Base-by-base conservation (phyloP, 2,797 vertebrate species). In the Odontamblyopus lacepedii region DNA sequence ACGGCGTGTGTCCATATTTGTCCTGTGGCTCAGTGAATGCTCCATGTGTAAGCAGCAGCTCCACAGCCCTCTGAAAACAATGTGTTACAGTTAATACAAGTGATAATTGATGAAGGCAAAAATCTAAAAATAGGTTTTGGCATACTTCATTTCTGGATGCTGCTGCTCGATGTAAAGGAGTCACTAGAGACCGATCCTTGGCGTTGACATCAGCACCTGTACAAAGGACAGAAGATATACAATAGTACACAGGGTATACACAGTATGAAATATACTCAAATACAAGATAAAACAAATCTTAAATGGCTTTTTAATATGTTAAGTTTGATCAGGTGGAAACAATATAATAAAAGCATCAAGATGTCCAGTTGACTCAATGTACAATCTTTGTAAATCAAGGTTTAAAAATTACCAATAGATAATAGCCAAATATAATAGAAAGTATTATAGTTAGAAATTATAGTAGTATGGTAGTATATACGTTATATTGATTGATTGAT, bases 101-200 rank as follows among this genome's bases (percentile, higher is more conserved):
- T 1, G 12, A 56, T 56, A 56, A 11, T 4, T 11, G 7, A 12
- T 23, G 26, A 59, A 30, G 3, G 5, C 57, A 29, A 57, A 23
- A 60, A 5, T 1, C 30, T 1, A 32, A 0, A 9, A 44, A 30
- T 11, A 2, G 8, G 11, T 27, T 62, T 41, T 51, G 4, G 15
- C 51, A 6, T 89, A 98, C 97, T 92, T 98, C 95, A 79, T 97
- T 98, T 77, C 96, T 94, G 78, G 96, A 96, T 63, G 96, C 96
- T 76, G 96, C 96, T 19, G 97, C 97, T 62, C 97, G 94, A 86
- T 99, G 97, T 85, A 99, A 91, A 26, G 97, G 96, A 29, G 96
- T 98, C 79, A 98, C 89, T 94, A 96, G 95, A 65, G 95, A 91
- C 75, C 95, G 95, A 94, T 98, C 97, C 94, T 98, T 97, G 18